Conservation (phyloP, 2,888 invertebrate genomes). For the Mesorhabditis belari region DNA sequence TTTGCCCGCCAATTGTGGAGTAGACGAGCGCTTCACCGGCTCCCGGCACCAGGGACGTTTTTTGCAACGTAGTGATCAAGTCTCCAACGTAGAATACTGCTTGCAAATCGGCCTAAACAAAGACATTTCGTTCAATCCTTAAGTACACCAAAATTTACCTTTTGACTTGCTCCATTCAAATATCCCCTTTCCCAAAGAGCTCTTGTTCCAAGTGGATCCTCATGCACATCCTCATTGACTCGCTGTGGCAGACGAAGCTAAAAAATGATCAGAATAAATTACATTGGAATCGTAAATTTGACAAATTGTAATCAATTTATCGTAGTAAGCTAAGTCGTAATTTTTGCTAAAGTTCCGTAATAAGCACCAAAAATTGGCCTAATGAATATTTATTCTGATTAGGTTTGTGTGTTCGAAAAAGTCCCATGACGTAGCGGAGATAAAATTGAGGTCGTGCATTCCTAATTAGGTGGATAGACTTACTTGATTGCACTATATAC, state of each 20-base stretch:
- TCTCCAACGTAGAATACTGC: constrained; percentile 93
- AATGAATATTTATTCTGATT: too few species aligned
- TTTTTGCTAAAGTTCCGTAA: too few species aligned
- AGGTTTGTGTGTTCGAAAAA: too few species aligned
- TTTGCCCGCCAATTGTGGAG: constrained; percentile 83
- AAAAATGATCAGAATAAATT: constrained; percentile 4
- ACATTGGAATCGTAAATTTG: not conserved
- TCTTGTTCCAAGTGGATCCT: constrained; percentile 97
- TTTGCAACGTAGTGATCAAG: constrained; percentile 79
- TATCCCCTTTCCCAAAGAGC: constrained; percentile 84
- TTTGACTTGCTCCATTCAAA: constrained; percentile 92
- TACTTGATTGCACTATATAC: too few species aligned
- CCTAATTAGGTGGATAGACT: too few species aligned
- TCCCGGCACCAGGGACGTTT: constrained; percentile 90
- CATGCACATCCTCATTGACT: constrained; percentile 93
- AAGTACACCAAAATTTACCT: constrained; percentile 62
- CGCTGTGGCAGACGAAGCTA: constrained; percentile 75
- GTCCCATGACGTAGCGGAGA: too few species aligned
- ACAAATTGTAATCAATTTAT: not conserved
- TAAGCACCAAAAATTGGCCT: too few species aligned
- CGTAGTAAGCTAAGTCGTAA: too few species aligned
- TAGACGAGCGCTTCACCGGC: constrained; percentile 94
- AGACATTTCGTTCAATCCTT: not conserved
- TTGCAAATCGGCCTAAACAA: constrained; percentile 66
- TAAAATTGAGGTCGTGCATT: too few species aligned